Base-by-base conservation (phyloP, 2,888 invertebrate species). In the Gymnocheta viridis region DNA sequence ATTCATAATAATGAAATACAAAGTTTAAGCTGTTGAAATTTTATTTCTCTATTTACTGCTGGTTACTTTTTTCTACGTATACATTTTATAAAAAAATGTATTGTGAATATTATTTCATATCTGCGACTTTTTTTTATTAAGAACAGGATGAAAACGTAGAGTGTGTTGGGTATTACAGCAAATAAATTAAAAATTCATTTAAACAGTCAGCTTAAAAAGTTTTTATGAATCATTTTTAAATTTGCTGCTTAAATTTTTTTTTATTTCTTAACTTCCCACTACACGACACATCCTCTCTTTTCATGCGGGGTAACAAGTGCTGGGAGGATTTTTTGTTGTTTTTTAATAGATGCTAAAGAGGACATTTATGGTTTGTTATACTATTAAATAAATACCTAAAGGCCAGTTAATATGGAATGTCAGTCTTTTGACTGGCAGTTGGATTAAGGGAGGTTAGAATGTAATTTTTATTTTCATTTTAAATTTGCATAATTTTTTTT, bases 401-500 rank as follows among this genome's bases (percentile, higher is more conserved):
- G 84, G 84, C 78, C 81, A 84, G 81, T 73, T 78, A 51, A 27
- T 54, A 78, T 64, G 73, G 56, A 54, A 70, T 77, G 67, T 72
- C 76, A 56, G 51, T n/a, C 19, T 56, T n/a, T 49, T 47, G 47
- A 64, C 70, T 77, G 80, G 62, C 62, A 64, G 54, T 54, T 54
- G 76, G 73, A 73, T 78, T 84, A 84, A 62, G 84, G 84, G 81
- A 74, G 81, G 84, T 81, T 84, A 56, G 27, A 32, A 12, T 41
- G n/a, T 27, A 29, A 22, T 54, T 64, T 79, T 79, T 29, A 27
- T 35, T 62, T 49, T 29, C 5, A 60, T 35, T 17, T 32, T 4
- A 85, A 82, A 85, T 86, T 86, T 86, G 83, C 86, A 86, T 86
- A 86, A 85, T 79, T 82, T 83, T 66, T 83, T 66, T 80, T 72